Conservation (phyloP, 2,888 invertebrate species). For the Dromius quadrimaculatus region DNA sequence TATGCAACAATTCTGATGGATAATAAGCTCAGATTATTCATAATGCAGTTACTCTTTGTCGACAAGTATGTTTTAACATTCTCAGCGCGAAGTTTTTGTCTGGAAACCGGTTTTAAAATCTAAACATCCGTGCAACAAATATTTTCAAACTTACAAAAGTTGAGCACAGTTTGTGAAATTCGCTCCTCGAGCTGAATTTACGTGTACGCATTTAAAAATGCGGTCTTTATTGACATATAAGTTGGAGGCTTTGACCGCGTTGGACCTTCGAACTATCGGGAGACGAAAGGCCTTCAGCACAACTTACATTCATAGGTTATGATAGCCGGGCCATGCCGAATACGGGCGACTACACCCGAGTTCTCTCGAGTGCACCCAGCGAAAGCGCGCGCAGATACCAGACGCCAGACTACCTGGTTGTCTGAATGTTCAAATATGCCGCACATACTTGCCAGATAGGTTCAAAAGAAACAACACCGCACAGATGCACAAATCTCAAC, state of each 20-base stretch:
- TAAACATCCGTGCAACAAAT: not conserved
- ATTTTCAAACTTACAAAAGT: not conserved
- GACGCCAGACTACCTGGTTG: conserved; percentile 10
- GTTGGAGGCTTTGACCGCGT: conserved; percentile 33
- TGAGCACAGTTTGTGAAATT: no score
- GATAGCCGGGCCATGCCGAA: conserved; percentile 13
- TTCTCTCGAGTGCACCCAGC: not conserved
- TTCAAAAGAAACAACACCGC: conserved; percentile 11
- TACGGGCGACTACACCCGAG: not conserved
- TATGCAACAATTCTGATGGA: no score
- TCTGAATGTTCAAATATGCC: not conserved
- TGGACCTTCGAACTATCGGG: conserved; percentile 44
- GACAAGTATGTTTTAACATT: no score
- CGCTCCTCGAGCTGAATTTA: not conserved
- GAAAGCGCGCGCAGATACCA: conserved; percentile 27
- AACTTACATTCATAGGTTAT: conserved; percentile 41
- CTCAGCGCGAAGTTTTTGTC: not conserved
- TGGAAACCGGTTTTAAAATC: not conserved
- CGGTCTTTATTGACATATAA: conserved; percentile 43
- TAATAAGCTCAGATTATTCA: no score
- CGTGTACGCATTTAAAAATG: conserved; percentile 22
- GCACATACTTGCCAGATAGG: conserved; percentile 3
- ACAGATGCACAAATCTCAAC: not conserved
- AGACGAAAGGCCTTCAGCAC: conserved; percentile 34
- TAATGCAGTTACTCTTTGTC: no score